Evolutionary conservation across 2,888 invertebrate genomes (phyloP), one percentile per base, ranked within the genome.

Genomic region (Gymnocheta viridis): DNA sequence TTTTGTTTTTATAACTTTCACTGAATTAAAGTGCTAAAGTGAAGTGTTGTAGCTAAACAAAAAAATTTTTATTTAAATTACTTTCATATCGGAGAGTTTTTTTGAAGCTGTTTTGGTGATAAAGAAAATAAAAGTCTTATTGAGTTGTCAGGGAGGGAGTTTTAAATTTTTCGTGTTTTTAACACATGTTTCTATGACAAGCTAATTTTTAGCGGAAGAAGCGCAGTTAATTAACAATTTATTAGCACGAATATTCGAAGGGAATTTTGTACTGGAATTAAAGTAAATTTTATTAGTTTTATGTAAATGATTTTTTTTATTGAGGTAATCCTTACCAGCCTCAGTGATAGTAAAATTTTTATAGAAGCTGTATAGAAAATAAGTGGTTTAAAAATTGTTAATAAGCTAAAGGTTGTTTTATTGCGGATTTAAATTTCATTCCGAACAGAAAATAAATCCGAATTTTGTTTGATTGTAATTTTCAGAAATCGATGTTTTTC

Each of bases 181-280:
- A 49, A 19, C 38, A 78, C 72, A 60, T 73, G 73, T 82, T 82
- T 58, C 66, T 60, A 12, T 77, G 51, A 70, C 67, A 54, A 27
- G 14, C 6, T 7, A 7, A 35, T 24, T 62, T 6, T 24, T 17
- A 19, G 32, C 4, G 29, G 17, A 29, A 32, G 17, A 32, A 14
- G n/a, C 4, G 27, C 14, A 54, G 54, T 6, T 54, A 54, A 54
- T 29, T 54, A 54, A 3, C 54, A 29, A 29, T 7, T 54, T n/a
- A 29, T 29, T 17, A n/a, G 7, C 29, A 7, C n/a, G n/a, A n/a
- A n/a, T n/a, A n/a, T n/a, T n/a, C n/a, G n/a, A n/a, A n/a, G n/a
- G n/a, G n/a, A n/a, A n/a, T n/a, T n/a, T n/a, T n/a, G n/a, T n/a
- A n/a, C n/a, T n/a, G 2, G 7, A 24, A 5, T 47, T 19, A 32